Evolutionary conservation across 2,797 vertebrate genomes (phyloP).

Genomic region (Pristis pectinata): DNA sequence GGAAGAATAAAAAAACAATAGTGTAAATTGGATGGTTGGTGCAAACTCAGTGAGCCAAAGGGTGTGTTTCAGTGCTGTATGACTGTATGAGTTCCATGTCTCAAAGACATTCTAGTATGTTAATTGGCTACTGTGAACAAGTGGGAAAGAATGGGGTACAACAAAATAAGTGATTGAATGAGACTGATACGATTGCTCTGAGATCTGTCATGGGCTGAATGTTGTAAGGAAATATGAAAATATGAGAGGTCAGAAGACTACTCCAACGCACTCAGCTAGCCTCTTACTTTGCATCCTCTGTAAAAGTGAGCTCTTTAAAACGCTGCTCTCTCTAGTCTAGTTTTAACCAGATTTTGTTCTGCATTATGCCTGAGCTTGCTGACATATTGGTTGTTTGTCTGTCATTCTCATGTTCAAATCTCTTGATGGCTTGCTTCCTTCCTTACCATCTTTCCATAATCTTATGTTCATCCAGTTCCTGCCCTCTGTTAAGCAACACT

Average conservation of each 20-base stretch:
- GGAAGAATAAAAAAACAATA: too few species aligned
- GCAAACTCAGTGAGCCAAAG: too few species aligned
- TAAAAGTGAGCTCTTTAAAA: neutral
- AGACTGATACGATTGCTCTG: too few species aligned
- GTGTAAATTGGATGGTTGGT: too few species aligned
- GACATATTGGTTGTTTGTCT: neutral
- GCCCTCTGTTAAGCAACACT: conserved; percentile 51
- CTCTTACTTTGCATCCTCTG: neutral
- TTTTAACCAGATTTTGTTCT: neutral
- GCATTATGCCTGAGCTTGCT: neutral
- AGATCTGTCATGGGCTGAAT: too few species aligned
- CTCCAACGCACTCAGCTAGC: neutral
- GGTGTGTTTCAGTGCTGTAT: too few species aligned
- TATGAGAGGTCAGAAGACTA: neutral
- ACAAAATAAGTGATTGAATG: too few species aligned
- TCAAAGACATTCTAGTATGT: too few species aligned
- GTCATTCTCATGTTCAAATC: neutral
- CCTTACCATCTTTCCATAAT: neutral
- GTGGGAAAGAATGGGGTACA: too few species aligned
- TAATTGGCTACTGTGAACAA: too few species aligned
- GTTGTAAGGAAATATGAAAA: too few species aligned
- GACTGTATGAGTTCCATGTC: too few species aligned
- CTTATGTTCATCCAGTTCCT: conserved; percentile 32
- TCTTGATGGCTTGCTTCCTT: neutral
- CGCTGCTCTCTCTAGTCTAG: neutral